phyloP scores from a whole-genome alignment of 2,113 vertebrate genomes.

The Cathartes aura region DNA sequence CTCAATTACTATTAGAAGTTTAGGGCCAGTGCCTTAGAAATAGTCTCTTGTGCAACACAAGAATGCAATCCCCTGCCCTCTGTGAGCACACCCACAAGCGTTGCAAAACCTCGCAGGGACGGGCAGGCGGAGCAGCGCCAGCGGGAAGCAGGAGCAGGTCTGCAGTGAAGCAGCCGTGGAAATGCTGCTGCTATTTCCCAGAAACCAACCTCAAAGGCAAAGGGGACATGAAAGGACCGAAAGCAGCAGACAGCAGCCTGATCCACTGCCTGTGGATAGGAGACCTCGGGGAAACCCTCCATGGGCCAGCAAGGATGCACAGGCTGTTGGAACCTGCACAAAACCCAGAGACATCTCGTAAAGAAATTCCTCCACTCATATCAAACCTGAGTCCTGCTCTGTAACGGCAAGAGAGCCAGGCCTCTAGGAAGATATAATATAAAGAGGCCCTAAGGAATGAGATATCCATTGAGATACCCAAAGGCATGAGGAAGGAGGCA shows the following conservation, averaged over 20 bases:
- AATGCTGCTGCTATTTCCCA: neutral
- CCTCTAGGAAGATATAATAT: neutral
- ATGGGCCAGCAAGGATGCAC: rapidly evolving
- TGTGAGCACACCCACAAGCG: rapidly evolving
- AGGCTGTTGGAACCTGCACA: rapidly evolving
- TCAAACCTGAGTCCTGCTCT: neutral
- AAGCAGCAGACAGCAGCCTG: neutral
- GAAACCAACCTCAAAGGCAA: neutral
- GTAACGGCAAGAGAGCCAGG: neutral
- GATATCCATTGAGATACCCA: neutral
- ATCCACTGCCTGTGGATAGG: rapidly evolving
- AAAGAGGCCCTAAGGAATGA: neutral
- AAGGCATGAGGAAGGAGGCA: neutral
- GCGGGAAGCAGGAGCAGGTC: neutral
- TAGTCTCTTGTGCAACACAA: neutral
- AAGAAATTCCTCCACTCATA: neutral
- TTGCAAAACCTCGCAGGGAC: neutral
- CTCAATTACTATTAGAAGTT: neutral
- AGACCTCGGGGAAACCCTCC: neutral
- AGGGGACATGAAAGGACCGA: neutral
- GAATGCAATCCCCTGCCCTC: neutral
- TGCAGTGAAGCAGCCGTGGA: neutral
- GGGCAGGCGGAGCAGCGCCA: neutral
- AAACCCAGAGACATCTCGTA: rapidly evolving
- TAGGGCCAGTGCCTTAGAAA: neutral